These are phyloP conservation scores for Mustela lutreola DNA, from an alignment of 2,113 vertebrate species.

Conservation along the genomic window DNA sequence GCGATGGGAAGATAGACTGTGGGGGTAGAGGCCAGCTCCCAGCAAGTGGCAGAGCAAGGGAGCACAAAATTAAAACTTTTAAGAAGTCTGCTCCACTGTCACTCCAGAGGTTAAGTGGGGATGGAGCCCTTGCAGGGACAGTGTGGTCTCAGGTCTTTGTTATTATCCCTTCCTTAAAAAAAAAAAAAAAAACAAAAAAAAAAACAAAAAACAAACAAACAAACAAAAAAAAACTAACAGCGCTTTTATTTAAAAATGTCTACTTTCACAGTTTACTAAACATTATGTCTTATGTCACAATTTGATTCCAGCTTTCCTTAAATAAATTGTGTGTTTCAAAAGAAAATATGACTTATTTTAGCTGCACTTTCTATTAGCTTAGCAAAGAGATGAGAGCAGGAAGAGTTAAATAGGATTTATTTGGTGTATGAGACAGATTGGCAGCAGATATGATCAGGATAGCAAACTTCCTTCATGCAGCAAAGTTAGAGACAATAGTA, in stretches of 20 bases:
- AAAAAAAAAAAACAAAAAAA: neutral
- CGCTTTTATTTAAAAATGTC: constrained; percentile 34
- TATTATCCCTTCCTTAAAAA: neutral
- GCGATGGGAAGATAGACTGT: too few relatives aligned
- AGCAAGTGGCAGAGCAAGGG: too few relatives aligned
- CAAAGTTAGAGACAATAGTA: neutral
- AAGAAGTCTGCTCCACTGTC: too few relatives aligned
- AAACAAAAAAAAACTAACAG: neutral
- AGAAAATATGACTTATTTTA: constrained; percentile 13
- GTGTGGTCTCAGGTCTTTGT: neutral
- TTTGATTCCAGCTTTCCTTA: neutral
- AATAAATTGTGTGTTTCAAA: constrained; percentile 41
- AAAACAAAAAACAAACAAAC: neutral
- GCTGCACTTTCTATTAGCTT: neutral
- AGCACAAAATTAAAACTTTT: too few relatives aligned
- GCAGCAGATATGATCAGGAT: accelerated
- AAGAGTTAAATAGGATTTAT: neutral
- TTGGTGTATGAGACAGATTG: neutral
- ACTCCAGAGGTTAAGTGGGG: too few relatives aligned
- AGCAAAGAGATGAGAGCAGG: neutral
- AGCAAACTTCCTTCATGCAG: neutral
- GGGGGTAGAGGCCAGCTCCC: too few relatives aligned
- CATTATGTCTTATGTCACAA: neutral
- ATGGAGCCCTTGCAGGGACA: too few relatives aligned
- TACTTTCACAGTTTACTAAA: constrained; percentile 48